Percentiles rank a stretch among this genome's conserved stretches.
These are phyloP conservation scores for Pleuronectes platessa DNA, from an alignment of 2,113 vertebrate species.

Conservation along the genomic window DNA sequence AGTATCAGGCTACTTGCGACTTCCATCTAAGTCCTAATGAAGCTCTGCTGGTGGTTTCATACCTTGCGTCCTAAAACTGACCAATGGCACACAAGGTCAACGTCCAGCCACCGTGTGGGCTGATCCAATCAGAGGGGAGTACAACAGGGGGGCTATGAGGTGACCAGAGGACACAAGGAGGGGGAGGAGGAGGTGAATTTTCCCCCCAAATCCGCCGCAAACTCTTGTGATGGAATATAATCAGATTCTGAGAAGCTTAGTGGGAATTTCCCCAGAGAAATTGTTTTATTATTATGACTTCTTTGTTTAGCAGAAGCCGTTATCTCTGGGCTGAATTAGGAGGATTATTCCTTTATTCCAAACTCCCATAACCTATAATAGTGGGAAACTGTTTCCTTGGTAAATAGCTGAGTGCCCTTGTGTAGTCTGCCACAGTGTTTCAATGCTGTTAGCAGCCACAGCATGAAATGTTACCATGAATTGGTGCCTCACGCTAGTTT, in stretches of 20 bases:
- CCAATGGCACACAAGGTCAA: conserved; percentile 69
- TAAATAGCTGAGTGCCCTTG: conserved; percentile 59
- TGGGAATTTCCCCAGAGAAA: conserved; percentile 61
- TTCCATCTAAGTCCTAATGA: conserved; percentile 37
- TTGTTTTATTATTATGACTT: conserved; percentile 67
- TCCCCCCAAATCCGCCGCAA: conserved; percentile 39
- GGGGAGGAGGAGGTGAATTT: conserved; percentile 25
- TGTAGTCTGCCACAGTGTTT: conserved; percentile 28
- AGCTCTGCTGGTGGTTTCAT: conserved; percentile 63
- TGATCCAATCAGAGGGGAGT: conserved; percentile 69
- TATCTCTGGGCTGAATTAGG: conserved; percentile 61
- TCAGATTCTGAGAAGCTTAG: conserved; percentile 69
- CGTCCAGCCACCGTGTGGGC: conserved; percentile 55
- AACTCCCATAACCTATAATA: conserved; percentile 35
- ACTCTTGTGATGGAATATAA: conserved; percentile 60
- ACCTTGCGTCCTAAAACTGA: conserved; percentile 51
- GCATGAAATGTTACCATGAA: conserved; percentile 1
- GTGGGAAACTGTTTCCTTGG: conserved; percentile 44
- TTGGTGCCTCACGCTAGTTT: background rate
- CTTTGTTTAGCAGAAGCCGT: conserved; percentile 65
- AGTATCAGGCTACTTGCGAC: conserved; percentile 11
- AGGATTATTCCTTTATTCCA: conserved; percentile 66
- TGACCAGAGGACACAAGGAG: conserved; percentile 42
- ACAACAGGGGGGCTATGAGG: conserved; percentile 23
- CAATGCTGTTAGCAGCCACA: conserved; percentile 12